phyloP scores from a whole-genome alignment of 2,113 vertebrate genomes.

The Ptychochromis oligacanthus region DNA sequence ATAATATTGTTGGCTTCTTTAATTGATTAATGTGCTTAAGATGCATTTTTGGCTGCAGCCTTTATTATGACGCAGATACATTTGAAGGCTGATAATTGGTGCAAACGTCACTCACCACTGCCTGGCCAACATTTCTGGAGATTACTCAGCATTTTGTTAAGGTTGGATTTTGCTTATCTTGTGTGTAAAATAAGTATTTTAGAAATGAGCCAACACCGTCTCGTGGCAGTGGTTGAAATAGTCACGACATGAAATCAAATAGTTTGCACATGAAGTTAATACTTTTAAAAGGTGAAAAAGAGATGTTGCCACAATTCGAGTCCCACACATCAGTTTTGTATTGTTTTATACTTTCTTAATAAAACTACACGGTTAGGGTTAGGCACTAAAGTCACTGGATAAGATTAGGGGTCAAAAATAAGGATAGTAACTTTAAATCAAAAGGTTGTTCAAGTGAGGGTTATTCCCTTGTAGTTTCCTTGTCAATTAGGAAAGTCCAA shows the following conservation, averaged over 20 bases:
- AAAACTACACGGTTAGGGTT: no score
- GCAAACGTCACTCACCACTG: background rate
- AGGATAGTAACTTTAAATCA: background rate
- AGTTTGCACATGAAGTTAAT: background rate
- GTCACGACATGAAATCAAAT: background rate
- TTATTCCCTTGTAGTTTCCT: background rate
- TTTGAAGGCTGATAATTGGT: background rate
- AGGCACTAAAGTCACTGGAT: background rate
- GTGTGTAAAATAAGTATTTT: background rate
- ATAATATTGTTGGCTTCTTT: no score
- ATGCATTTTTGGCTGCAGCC: fast-evolving
- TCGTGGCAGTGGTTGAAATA: background rate
- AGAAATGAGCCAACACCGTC: background rate
- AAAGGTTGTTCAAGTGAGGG: background rate
- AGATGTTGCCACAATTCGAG: background rate
- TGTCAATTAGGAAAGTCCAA: background rate
- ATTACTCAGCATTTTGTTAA: no score
- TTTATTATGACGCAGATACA: background rate
- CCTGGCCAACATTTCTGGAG: background rate
- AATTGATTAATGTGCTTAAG: no score
- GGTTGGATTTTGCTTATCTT: background rate
- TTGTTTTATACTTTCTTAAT: background rate
- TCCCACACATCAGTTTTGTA: background rate
- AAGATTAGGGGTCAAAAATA: background rate
- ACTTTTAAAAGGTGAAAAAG: background rate